Percentiles rank a stretch among this genome's conserved stretches.
These are phyloP conservation scores for Drosophila robusta DNA, from an alignment of 2,888 invertebrate genomes.

Conservation along the genomic window DNA sequence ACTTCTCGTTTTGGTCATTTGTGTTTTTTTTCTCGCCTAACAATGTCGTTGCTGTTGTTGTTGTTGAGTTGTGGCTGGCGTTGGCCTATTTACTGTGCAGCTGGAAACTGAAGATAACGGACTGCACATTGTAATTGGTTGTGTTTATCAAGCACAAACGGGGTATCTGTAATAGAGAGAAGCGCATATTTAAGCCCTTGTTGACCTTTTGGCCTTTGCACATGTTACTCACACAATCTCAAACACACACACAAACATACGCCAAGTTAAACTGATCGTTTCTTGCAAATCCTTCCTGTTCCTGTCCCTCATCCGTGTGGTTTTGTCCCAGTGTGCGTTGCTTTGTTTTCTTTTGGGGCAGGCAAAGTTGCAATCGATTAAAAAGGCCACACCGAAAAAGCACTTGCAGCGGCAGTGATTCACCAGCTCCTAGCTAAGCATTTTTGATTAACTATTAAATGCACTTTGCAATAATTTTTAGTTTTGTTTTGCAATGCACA, in stretches of 20 bases:
- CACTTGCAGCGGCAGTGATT: slow-evolving; percentile 49
- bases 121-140: slow-evolving; percentile 18
- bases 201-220: slow-evolving; percentile 45
- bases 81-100: slow-evolving; percentile 2
- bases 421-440: slow-evolving; percentile 41
- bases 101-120: background rate
- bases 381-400: slow-evolving; percentile 43
- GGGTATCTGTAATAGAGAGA: slow-evolving; percentile 6
- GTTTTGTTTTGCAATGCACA: slow-evolving; percentile 5
- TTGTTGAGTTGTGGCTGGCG: slow-evolving; percentile 1
- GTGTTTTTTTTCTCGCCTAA: slow-evolving; percentile 1
- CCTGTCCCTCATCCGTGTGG: slow-evolving; percentile 9
- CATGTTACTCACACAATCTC: slow-evolving; percentile 16
- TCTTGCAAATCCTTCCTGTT: background rate
- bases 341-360: slow-evolving; percentile 16
- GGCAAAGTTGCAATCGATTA: slow-evolving; percentile 43
- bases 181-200: slow-evolving; percentile 6
- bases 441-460: slow-evolving; percentile 24
- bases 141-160: slow-evolving; percentile 19
- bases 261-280: background rate
- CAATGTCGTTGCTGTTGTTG: slow-evolving; percentile 12
- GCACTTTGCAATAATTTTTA: slow-evolving; percentile 14
- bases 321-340: slow-evolving; percentile 12
- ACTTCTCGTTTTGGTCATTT: slow-evolving; percentile 37
- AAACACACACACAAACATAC: slow-evolving; percentile 6